A percentile compares a stretch with the other conserved stretches of the same genome.
Evolutionary conservation across 2,797 vertebrate genomes (phyloP).

Genomic region (Anabacerthia variegaticeps): DNA sequence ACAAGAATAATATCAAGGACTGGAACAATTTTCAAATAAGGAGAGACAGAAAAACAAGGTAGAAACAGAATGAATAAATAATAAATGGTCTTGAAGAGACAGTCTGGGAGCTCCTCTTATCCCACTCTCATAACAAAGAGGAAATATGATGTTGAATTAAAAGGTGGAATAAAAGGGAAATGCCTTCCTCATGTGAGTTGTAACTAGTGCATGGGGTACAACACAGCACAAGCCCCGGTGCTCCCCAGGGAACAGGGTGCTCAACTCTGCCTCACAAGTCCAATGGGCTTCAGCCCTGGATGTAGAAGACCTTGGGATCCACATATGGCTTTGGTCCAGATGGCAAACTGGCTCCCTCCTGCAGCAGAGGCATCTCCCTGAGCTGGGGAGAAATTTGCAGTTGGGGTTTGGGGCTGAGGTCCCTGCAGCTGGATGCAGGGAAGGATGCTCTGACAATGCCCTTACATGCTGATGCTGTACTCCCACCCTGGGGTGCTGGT

Average conservation of each 20-base stretch:
- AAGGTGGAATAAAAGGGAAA: not conserved
- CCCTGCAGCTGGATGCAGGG: accelerated
- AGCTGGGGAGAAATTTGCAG: not conserved
- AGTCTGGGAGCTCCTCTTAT: slow-evolving; percentile 1
- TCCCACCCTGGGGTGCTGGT: not conserved
- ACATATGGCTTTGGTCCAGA: not conserved
- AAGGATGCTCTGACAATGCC: not conserved
- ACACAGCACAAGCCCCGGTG: accelerated
- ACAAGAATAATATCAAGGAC: slow-evolving; percentile 27
- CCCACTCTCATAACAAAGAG: not conserved
- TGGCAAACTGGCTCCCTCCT: not conserved
- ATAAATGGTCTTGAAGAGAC: slow-evolving; percentile 48
- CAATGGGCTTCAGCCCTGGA: not conserved
- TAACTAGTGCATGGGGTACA: accelerated
- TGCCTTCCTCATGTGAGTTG: not conserved
- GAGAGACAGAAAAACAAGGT: slow-evolving; percentile 47
- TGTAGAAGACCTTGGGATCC: not conserved
- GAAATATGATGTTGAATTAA: not conserved
- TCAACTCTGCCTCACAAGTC: not conserved
- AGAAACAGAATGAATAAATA: slow-evolving; percentile 62
- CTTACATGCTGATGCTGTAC: accelerated
- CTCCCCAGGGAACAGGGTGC: not conserved
- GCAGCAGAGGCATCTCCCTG: not conserved
- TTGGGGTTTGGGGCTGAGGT: not conserved
- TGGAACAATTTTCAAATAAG: slow-evolving; percentile 34